Conservation (phyloP, 2,113 vertebrate species). For the Hystrix brachyura region DNA sequence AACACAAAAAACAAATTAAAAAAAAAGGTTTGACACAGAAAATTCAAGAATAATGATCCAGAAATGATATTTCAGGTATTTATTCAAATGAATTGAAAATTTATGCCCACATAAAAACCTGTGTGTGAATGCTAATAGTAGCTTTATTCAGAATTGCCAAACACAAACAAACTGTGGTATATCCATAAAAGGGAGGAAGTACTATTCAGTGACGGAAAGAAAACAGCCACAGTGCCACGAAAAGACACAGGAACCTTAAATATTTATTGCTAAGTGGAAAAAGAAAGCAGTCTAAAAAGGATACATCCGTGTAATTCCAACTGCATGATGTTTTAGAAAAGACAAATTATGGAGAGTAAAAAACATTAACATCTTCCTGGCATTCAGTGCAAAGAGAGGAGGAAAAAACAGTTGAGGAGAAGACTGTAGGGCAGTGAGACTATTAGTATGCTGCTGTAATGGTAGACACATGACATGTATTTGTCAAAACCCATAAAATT, state of each 20-base stretch:
- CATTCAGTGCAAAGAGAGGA: not conserved
- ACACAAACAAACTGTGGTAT: not conserved
- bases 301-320: not conserved
- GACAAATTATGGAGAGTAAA: not conserved
- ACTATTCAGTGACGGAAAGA: not conserved
- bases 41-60: not conserved
- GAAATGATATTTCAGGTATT: not conserved
- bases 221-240: not conserved
- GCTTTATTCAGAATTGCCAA: not conserved
- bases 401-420: not conserved
- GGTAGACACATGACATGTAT: too few species aligned
- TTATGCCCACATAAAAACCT: not conserved
- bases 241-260: not conserved
- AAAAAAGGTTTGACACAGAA: not conserved
- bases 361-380: not conserved
- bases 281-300: not conserved
- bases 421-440: not conserved
- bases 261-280: not conserved
- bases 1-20: too few species aligned
- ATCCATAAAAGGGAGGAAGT: not conserved
- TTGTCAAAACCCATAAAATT: not conserved
- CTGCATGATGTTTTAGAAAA: not conserved
- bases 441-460: too few species aligned
- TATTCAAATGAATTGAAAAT: conserved; percentile 18
- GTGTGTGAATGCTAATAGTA: not conserved